Conservation (phyloP, 2,797 vertebrate species). For the Pteronotus mesoamericanus region DNA sequence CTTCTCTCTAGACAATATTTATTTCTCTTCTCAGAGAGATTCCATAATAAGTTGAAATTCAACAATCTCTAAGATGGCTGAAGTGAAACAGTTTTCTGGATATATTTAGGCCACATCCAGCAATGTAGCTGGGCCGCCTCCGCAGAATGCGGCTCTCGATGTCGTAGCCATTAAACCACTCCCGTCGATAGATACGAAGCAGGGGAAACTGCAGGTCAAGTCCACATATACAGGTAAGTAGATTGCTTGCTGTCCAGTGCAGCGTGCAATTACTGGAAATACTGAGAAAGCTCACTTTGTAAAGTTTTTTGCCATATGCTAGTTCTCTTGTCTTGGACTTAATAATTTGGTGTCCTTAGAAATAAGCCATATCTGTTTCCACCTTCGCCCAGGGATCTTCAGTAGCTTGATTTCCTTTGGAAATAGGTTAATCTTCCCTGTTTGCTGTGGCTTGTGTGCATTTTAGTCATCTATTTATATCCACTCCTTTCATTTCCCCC, state of each 20-base stretch:
- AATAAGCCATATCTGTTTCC: constrained; percentile 1
- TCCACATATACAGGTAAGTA: background rate
- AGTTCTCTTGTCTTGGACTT: background rate
- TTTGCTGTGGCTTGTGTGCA: background rate
- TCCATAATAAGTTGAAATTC: background rate
- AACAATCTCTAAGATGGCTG: background rate
- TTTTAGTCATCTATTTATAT: background rate
- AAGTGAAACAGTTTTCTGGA: background rate
- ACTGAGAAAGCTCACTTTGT: background rate
- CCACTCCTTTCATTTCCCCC: background rate
- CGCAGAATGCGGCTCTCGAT: background rate
- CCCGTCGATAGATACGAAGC: background rate
- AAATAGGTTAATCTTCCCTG: background rate
- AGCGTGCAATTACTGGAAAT: background rate
- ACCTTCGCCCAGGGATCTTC: background rate
- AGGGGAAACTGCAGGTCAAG: background rate
- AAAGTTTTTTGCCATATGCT: background rate
- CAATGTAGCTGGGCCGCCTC: background rate
- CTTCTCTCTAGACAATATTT: background rate
- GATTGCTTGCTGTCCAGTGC: background rate
- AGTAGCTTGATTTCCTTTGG: background rate
- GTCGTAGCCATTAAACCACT: background rate
- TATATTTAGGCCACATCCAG: background rate
- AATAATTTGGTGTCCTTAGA: background rate
- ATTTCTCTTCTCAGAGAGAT: background rate